Percentiles rank a stretch among this genome's conserved stretches.
Evolutionary conservation across 2,797 vertebrate species (phyloP).

Genomic region (Darevskia nairensis): DNA sequence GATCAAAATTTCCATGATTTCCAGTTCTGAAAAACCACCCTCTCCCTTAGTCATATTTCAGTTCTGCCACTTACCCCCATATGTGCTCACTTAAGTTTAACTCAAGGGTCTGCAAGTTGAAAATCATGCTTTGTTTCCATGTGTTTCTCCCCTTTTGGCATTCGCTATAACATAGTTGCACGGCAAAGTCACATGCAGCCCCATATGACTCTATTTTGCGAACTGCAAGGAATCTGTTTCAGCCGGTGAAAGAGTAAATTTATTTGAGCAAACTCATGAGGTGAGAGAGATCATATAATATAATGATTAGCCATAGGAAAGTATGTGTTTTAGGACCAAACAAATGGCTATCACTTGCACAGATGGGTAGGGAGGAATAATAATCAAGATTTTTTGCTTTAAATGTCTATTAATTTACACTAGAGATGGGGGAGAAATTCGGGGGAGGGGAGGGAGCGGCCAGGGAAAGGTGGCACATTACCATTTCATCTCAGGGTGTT

Average conservation of each 20-base stretch:
- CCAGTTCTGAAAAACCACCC: background rate
- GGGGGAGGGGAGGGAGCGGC: too few species aligned
- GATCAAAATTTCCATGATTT: conserved; percentile 22
- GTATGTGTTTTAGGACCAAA: background rate
- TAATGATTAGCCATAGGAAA: conserved; percentile 24
- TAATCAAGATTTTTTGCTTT: conserved; percentile 48
- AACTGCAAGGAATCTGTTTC: conserved; percentile 44
- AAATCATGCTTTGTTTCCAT: conserved; percentile 41
- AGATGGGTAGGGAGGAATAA: conserved; percentile 13
- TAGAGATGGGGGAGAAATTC: background rate
- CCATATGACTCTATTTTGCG: conserved; percentile 15
- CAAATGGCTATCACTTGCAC: conserved; percentile 27
- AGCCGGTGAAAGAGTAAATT: conserved; percentile 27
- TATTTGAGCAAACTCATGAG: conserved; percentile 33
- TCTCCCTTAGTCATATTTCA: conserved; percentile 8
- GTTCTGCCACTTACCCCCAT: conserved; percentile 9
- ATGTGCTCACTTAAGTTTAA: conserved; percentile 31
- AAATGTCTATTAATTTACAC: conserved; percentile 51
- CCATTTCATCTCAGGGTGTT: too few species aligned
- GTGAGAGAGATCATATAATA: conserved; percentile 13
- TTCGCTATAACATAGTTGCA: background rate
- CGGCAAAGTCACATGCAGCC: conserved; percentile 6
- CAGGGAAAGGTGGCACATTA: too few species aligned
- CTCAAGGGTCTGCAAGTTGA: conserved; percentile 29
- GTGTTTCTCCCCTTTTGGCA: conserved; percentile 26